Evolutionary conservation across 2,797 vertebrate species (phyloP), one percentile per base, ranked within the genome.

Genomic region (Manis pentadactyla): DNA sequence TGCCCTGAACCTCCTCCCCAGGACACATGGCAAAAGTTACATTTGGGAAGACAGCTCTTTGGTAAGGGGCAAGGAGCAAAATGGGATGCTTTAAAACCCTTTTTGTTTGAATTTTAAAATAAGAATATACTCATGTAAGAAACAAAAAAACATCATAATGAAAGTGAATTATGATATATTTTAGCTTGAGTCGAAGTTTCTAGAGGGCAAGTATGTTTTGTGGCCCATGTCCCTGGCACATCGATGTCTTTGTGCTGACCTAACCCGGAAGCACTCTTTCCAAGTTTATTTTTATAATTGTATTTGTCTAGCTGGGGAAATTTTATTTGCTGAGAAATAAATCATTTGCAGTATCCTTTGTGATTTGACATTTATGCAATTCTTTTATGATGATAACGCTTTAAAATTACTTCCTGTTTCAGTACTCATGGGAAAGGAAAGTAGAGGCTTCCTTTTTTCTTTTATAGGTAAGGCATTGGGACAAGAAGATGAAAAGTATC

Each of bases 241-340:
- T 63, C 29, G 11, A 0, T 37, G 10, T 34, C 18, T n/a, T 27
- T 39, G 8, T 85, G 15, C 82, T 37, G 68, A 73, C 59, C 59
- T 89, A 68, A 71, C 51, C 79, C 61, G 75, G 64, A 59, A n/a
- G 27, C 27, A 49, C 34, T 49, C 39, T 68, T 31, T 9, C 71
- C 61, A 93, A 39, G 10, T 66, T 81, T 68, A 10, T 69, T 95
- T 77, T 87, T 79, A 7, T 83, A 64, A 61, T 71, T 71, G 21
- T 66, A 46, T 95, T 92, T 94, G 21, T 79, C 75, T 92, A 64
- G 31, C 23, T 27, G 17, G 34, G 23, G 51, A 46, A 39, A 88
- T 81, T 79, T 87, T 78, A 83, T 93, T 95, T 82, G 71, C 42
- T 88, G 39, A 97, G 61, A 79, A 83, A 90, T 37, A 66, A 92